Percentiles rank a stretch among this genome's conserved stretches.
These are phyloP conservation scores for Fragariocoptes setiger DNA, from an alignment of 1,140 invertebrate genomes.

Conservation along the genomic window DNA sequence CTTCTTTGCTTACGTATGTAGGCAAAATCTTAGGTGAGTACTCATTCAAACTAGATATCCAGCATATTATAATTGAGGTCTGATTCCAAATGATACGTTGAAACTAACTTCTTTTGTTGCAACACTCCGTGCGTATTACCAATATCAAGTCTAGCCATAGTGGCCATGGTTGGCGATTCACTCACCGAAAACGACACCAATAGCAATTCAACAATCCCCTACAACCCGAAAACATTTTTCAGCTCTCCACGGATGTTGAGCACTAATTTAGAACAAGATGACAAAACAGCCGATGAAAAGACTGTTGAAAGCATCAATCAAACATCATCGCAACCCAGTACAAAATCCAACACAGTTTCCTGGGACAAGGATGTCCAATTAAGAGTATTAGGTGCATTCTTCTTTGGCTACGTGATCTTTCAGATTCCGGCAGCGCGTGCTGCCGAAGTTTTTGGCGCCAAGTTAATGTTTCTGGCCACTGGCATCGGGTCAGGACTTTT, in stretches of 20 bases:
- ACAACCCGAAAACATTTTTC: too few relatives aligned
- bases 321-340: too few relatives aligned
- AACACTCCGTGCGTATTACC: too few relatives aligned
- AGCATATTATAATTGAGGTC: too few relatives aligned
- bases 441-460: slow-evolving; percentile 41
- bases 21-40: too few relatives aligned
- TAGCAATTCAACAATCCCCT: too few relatives aligned
- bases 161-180: slow-evolving; percentile 12
- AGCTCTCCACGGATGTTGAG: background rate
- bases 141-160: slow-evolving; percentile 10
- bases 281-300: background rate
- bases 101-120: too few relatives aligned
- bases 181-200: slow-evolving; percentile 1
- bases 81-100: too few relatives aligned
- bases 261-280: too few relatives aligned
- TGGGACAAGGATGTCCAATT: slow-evolving; percentile 10
- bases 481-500: slow-evolving; percentile 5
- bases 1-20: too few relatives aligned
- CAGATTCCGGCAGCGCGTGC: slow-evolving; percentile 45
- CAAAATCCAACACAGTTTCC: slow-evolving; percentile 3
- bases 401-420: slow-evolving; percentile 49
- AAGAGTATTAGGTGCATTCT: slow-evolving; percentile 44
- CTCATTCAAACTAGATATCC: too few relatives aligned
- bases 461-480: slow-evolving; percentile 40
- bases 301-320: background rate